These are phyloP conservation scores for Alca torda DNA, from an alignment of 2,797 vertebrate species.

Conservation along the genomic window DNA sequence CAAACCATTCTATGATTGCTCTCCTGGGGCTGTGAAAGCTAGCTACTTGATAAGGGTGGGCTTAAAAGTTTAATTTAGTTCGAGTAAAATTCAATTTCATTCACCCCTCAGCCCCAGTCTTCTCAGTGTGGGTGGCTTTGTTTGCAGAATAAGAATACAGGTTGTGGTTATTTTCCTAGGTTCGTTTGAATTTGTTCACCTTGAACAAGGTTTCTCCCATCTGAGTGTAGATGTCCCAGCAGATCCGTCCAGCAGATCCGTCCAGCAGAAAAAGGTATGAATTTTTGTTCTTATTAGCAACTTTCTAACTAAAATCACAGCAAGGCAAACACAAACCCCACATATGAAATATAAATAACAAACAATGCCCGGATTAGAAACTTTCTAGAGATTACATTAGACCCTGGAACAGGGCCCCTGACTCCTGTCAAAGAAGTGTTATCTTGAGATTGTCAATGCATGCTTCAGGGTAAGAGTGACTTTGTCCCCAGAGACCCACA, in stretches of 20 bases:
- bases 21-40: not conserved
- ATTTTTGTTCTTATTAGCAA: not conserved
- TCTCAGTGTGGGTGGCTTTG: not conserved
- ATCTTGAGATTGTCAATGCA: conserved; percentile 72
- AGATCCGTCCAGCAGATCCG: fast-evolving
- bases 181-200: not conserved
- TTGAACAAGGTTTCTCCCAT: not conserved
- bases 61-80: not conserved
- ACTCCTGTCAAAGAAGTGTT: conserved; percentile 67
- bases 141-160: not conserved
- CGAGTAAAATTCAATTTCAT: not conserved
- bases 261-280: not conserved
- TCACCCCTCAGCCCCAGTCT: not conserved
- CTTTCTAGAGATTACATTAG: conserved; percentile 37
- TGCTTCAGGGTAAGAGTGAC: conserved; percentile 61
- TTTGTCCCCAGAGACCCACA: conserved; percentile 61
- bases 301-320: not conserved
- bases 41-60: fast-evolving
- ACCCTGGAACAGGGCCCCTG: conserved; percentile 30
- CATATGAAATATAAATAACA: conserved; percentile 27
- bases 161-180: not conserved
- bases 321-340: not conserved
- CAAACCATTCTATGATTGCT: not conserved
- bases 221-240: not conserved
- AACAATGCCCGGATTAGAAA: conserved; percentile 50